A percentile compares a stretch with the other conserved stretches of the same genome.
phyloP scores from a whole-genome alignment of 2,113 vertebrate species.

The Scomber scombrus region DNA sequence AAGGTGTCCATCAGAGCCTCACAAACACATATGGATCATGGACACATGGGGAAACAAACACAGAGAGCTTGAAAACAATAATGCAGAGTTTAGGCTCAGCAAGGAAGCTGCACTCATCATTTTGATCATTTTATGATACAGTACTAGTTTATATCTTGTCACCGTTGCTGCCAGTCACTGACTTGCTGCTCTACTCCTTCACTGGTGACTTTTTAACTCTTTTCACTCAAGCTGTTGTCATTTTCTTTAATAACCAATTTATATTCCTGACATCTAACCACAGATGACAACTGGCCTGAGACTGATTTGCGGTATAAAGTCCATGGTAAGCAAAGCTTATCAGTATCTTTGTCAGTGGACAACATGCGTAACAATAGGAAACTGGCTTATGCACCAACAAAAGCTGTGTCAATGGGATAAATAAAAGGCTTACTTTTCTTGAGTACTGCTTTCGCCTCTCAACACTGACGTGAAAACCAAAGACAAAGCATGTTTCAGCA shows the following conservation, averaged over 20 bases:
- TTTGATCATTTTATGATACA: background rate
- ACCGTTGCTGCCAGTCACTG: background rate
- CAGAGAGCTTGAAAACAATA: background rate
- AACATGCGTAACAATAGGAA: conserved; percentile 11
- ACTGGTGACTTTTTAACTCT: background rate
- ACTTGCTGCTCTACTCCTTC: background rate
- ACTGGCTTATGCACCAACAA: conserved; percentile 9
- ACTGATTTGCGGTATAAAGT: background rate
- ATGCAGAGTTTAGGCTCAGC: background rate
- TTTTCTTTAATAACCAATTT: conserved; percentile 2
- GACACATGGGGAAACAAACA: background rate
- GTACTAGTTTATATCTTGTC: background rate
- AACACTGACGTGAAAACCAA: background rate
- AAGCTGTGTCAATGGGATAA: conserved; percentile 7
- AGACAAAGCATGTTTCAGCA: background rate
- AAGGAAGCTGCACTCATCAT: background rate
- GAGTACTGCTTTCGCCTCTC: background rate
- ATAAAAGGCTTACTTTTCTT: conserved; percentile 16
- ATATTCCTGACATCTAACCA: background rate
- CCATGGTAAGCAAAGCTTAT: conserved; percentile 13
- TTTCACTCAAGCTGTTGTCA: background rate
- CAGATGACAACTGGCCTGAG: background rate
- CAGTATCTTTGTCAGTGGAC: background rate
- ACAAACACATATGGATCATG: background rate
- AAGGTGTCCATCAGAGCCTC: conserved; percentile 25